Conservation (phyloP, 2,113 vertebrate genomes). For the Terrapene triunguis region DNA sequence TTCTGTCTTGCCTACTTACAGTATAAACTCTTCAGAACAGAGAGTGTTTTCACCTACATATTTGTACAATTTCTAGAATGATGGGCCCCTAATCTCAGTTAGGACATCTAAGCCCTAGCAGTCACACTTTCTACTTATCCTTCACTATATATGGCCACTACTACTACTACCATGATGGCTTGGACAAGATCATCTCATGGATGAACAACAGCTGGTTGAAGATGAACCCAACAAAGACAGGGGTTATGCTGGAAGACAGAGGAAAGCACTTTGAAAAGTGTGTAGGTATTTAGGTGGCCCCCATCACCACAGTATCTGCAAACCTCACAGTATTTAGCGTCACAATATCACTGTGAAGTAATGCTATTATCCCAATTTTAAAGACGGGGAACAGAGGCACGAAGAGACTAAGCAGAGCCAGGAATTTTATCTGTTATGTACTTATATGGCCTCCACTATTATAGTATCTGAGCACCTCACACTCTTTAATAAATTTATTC, state of each 20-base stretch:
- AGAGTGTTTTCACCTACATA: not conserved
- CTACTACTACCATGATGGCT: not conserved
- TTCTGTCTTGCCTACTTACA: not conserved
- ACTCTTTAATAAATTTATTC: not conserved
- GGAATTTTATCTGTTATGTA: not conserved
- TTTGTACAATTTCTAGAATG: not conserved
- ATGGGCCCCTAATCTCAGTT: not conserved
- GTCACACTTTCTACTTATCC: not conserved
- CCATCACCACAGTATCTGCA: not conserved
- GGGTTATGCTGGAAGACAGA: not conserved
- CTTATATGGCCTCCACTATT: not conserved
- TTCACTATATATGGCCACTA: not conserved
- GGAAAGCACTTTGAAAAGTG: not conserved
- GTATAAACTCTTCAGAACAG: not conserved
- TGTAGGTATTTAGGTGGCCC: not conserved
- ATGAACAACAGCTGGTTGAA: not conserved
- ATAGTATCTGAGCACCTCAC: not conserved
- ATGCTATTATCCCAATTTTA: not conserved
- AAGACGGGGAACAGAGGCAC: not conserved
- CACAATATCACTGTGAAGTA: not conserved
- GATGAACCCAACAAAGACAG: not conserved
- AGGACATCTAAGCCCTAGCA: not conserved
- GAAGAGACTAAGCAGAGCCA: not conserved
- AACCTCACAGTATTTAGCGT: not conserved
- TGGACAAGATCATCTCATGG: not conserved